These are phyloP conservation scores for Polypterus bichir DNA, from an alignment of 2,113 vertebrate genomes.

Conservation along the genomic window DNA sequence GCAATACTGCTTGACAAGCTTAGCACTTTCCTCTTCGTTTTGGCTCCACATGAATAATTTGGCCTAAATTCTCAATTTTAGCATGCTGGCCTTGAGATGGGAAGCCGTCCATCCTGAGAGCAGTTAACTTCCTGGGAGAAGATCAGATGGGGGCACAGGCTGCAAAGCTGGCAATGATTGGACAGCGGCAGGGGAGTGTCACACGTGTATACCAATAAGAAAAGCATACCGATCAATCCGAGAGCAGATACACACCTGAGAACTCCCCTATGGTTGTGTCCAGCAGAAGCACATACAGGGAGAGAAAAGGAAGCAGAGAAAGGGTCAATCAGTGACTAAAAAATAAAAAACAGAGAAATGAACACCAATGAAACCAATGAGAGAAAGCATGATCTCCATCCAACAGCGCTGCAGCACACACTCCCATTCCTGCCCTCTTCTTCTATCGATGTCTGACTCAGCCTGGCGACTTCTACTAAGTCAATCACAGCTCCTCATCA, in stretches of 20 bases:
- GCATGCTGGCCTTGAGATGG: no score
- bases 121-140: neutral
- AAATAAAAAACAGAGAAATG: constrained; percentile 45
- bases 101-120: neutral
- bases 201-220: constrained; percentile 32
- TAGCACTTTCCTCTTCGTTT: no score
- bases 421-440: no score
- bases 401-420: no score
- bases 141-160: neutral
- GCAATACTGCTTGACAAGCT: no score
- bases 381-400: constrained; percentile 27
- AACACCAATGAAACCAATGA: constrained; percentile 34
- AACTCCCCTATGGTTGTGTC: constrained; percentile 86
- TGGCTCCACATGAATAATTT: no score
- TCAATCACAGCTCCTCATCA: no score
- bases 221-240: constrained; percentile 35
- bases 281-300: constrained; percentile 69
- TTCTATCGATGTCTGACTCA: no score
- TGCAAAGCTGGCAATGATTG: constrained; percentile 30
- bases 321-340: constrained; percentile 67
- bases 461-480: no score
- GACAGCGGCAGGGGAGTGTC: constrained; percentile 39
- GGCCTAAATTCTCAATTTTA: no score
- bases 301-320: constrained; percentile 46
- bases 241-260: constrained; percentile 91